Evolutionary conservation across 2,888 invertebrate species (phyloP).

Genomic region (Notocelia uddmanniana): DNA sequence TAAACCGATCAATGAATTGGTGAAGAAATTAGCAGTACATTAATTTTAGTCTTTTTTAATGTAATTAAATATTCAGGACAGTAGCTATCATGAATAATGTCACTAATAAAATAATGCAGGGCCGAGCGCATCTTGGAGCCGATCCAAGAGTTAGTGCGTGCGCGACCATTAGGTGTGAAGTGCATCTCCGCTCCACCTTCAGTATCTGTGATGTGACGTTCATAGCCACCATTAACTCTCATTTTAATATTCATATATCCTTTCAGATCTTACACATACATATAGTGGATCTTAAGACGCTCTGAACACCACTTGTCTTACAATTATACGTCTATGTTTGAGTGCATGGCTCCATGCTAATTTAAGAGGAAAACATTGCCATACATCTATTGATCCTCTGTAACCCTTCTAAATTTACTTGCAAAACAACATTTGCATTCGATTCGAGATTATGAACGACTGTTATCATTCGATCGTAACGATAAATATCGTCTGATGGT

Average conservation of each 20-base stretch:
- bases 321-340: background rate
- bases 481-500: constrained; percentile 52
- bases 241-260: constrained; percentile 6
- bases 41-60: no score
- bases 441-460: constrained; percentile 44
- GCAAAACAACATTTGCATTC: constrained; percentile 46
- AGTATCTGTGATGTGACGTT: constrained; percentile 37
- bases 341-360: constrained; percentile 8
- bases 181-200: constrained; percentile 23
- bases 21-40: no score
- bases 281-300: background rate
- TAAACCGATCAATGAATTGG: no score
- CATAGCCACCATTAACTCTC: constrained; percentile 23
- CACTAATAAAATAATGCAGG: constrained; percentile 36
- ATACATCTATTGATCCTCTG: constrained; percentile 34
- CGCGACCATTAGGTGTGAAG: constrained; percentile 35
- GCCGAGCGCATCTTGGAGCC: constrained; percentile 42
- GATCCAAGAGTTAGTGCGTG: constrained; percentile 37
- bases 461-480: constrained; percentile 56
- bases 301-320: background rate
- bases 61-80: background rate
- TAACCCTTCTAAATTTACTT: constrained; percentile 44
- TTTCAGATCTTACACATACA: constrained; percentile 23
- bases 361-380: constrained; percentile 35
- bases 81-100: constrained; percentile 17